Evolutionary conservation across 2,888 invertebrate species (phyloP), one percentile per base, ranked within the genome.

Genomic region (Mythimna pallens): DNA sequence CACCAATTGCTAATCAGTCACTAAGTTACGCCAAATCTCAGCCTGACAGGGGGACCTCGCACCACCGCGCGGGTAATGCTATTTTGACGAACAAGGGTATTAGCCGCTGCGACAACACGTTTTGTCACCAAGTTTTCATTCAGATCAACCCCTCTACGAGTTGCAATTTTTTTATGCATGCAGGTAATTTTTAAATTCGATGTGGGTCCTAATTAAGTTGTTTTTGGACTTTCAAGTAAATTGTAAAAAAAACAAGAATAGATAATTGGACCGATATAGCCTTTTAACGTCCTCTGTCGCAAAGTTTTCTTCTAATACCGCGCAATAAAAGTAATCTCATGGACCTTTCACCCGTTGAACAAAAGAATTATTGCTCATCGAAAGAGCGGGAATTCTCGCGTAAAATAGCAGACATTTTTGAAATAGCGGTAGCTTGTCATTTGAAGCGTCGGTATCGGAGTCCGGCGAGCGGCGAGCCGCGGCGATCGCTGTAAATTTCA

Each of bases 1-100:
- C 92, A 93, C 91, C 93, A 93, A 94, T 93, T 93, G 94, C 96
- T 95, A 95, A 95, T 95, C 96, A 96, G 95, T 95, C 95, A 95
- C 94, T 94, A 94, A 94, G 94, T 93, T 93, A 92, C 92, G 91
- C 93, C 92, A 94, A 95, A 95, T 96, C 95, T 95, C 95, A 89
- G 93, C 89, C 85, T 92, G 93, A 93, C 93, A 93, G 90, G 90
- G 89, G 89, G 89, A 90, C 89, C 89, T 78, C 88, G 90, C 87
- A 79, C 86, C 85, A 79, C 86, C 85, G 90, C 88, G 88, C 85
- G 88, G 86, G 88, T 94, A 93, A 93, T 94, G 92, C 89, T 92
- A 90, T 94, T 95, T 94, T 94, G 93, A 94, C 93, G 92, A 93
- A 94, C 93, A 92, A 89, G 91, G 90, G 91, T 90, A 92, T 93